Base-by-base conservation (phyloP, 53 echinoderm and acorn worm species). In the Echinometra lucunter region DNA sequence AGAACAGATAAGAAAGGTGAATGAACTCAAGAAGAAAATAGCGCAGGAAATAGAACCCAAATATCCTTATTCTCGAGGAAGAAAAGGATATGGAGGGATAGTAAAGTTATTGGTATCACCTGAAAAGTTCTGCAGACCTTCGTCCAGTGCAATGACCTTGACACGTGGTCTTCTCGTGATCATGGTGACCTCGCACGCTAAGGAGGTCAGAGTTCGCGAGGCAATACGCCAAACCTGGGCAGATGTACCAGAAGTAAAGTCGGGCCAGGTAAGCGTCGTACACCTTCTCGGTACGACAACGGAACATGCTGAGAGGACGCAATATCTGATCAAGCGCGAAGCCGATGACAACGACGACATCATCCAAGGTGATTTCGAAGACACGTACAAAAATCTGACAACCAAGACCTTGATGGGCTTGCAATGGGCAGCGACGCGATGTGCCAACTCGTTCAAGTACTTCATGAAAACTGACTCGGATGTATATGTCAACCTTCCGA, bases 391-490 rank as follows among this genome's bases (percentile, higher is more conserved):
- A 35, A 96, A 96, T 66, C 82, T 96, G 83, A 94, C 96, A 8
- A 53, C 78, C 9, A 96, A 96, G 94, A 94, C 94, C 2, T 35
- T 94, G 45, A 89, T 89, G 78, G 94, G 96, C 27, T 35, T 96
- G 11, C n/a, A 91, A 87, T 96, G 96, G 94, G 94, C 94, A 19
- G 94, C 80, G 58, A 82, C 44, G 2, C 66, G 44, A 7, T 96
- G 96, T 66, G 66, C 83, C 15, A 85, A 67, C 35, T 94, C 95
- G 25, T 69, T 94, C 82, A 94, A 69, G 45, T 91, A 42, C 94
- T 90, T 91, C 37, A 96, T 96, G 96, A 96, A 96, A 45, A 91
- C 94, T 32, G 94, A 96, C 58, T 94, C 82, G 16, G 96, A 96
- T 81, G 94, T 96, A 60, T 96, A 91, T 44, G 96, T 94, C 57